These are phyloP conservation scores for Cataglyphis cursor DNA, from an alignment of 2,888 invertebrate species.

Conservation along the genomic window DNA sequence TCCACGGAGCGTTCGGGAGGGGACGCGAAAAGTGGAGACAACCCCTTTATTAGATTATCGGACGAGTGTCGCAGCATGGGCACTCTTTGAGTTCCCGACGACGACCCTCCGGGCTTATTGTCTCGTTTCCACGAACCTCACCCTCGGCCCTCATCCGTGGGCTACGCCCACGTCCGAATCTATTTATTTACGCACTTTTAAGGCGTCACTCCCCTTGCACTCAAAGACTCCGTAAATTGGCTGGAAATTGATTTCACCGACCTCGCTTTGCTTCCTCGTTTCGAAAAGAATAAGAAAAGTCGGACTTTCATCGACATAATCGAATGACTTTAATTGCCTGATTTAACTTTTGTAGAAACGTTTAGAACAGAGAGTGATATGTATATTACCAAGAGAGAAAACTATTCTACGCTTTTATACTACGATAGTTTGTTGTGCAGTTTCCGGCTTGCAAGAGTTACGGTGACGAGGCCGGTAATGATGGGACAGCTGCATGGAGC, in stretches of 20 bases:
- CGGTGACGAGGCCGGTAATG: slow-evolving; percentile 76
- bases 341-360: background rate
- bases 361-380: background rate
- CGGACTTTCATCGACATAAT: slow-evolving; percentile 24
- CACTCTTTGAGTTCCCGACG: slow-evolving; percentile 79
- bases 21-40: slow-evolving; percentile 76
- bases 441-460: slow-evolving; percentile 71
- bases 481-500: slow-evolving; percentile 79
- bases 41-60: slow-evolving; percentile 86
- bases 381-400: background rate
- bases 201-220: slow-evolving; percentile 73
- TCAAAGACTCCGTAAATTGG: slow-evolving; percentile 80
- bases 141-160: slow-evolving; percentile 59
- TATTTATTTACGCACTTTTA: slow-evolving; percentile 85
- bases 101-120: slow-evolving; percentile 82
- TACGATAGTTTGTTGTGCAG: slow-evolving; percentile 1
- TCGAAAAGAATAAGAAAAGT: slow-evolving; percentile 29
- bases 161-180: slow-evolving; percentile 77
- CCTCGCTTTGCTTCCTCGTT: slow-evolving; percentile 24
- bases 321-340: slow-evolving; percentile 28
- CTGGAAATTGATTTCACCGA: slow-evolving; percentile 84
- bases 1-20: slow-evolving; percentile 29
- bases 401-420: background rate
- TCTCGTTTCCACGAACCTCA: slow-evolving; percentile 76
- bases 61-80: slow-evolving; percentile 80